Percentiles rank a stretch among this genome's conserved stretches.
Evolutionary conservation across 2,888 invertebrate species (phyloP).

Genomic region (Drosophila trichaetosa): DNA sequence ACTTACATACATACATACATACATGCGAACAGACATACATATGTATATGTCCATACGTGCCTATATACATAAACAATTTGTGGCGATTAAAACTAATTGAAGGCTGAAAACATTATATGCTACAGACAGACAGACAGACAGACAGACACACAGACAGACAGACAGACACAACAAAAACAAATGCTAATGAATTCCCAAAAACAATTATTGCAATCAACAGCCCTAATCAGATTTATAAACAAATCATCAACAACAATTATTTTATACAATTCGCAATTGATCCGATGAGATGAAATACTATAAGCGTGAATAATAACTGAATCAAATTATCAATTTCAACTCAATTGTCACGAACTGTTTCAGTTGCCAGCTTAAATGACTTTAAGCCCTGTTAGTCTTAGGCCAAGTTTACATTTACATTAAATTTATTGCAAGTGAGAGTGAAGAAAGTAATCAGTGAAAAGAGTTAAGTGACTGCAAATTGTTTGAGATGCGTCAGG

Average conservation of each 20-base stretch:
- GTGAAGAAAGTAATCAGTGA: neutral
- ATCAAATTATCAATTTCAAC: neutral
- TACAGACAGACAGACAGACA: neutral
- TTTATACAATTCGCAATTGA: neutral
- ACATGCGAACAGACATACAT: neutral
- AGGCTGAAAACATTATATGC: slow-evolving; percentile 27
- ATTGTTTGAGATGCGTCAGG: neutral
- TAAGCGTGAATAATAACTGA: neutral
- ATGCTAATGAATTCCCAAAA: slow-evolving; percentile 16
- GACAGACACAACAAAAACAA: slow-evolving; percentile 16
- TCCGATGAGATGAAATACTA: neutral
- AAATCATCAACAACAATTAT: neutral
- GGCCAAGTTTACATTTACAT: neutral
- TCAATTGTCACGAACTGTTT: neutral
- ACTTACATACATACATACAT: slow-evolving; percentile 3
- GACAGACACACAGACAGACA: slow-evolving; percentile 1
- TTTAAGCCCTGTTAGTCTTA: neutral
- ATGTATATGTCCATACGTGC: neutral
- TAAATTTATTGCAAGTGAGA: neutral
- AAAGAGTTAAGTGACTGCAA: neutral
- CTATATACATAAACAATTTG: slow-evolving; percentile 9
- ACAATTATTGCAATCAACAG: slow-evolving; percentile 65
- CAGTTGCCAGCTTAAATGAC: neutral
- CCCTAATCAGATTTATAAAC: slow-evolving; percentile 43
- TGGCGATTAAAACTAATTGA: slow-evolving; percentile 50